Base-by-base conservation (phyloP, 2,113 vertebrate genomes). In the Ranitomeya imitator region DNA sequence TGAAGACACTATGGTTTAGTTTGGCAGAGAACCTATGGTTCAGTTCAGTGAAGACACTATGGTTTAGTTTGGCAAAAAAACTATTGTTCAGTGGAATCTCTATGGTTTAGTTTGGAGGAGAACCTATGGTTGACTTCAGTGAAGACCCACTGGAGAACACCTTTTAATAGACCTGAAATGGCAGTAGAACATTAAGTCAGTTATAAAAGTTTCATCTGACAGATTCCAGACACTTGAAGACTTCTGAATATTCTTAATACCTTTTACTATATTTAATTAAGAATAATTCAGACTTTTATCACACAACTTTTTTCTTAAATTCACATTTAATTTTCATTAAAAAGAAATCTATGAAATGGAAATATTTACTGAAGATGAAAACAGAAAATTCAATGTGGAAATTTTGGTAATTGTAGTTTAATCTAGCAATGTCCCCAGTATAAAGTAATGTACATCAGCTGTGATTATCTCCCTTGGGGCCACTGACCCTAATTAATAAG, bases 401-500 rank as follows among this genome's bases (percentile, higher is more conserved):
- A 65, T 55, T 9, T 65, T 79, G 21, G 45, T 63, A 86, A 78
- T 65, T 86, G 74, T 31, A 78, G 60, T 23, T 10, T 54, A 31
- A 63, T 23, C 19, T 18, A 6, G 23, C 37, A 0, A 7, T 55
- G 60, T 51, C 60, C 76, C 26, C 76, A 16, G 57, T 65, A 55
- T 54, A 65, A 16, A 79, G 65, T 26, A 31, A 86, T 79, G 59
- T 67, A 77, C 78, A 86, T 86, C 19, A 63, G 37, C 19, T 2
- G 71, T 77, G 73, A 71, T 84, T 84, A 54, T 55, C 82, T 84
- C 51, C 65, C 63, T 14, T 12, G 12, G 63, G 81, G 61, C 45
- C 81, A 52, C 63, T 83, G 81, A 71, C 82, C 82, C 57, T 79
- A 86, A 85, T 86, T 78, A 77, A 78, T 86, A 63, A 77, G 74